Percentiles rank a stretch among this genome's conserved stretches.
Evolutionary conservation across 2,113 vertebrate species (phyloP).

Genomic region (Sceloporus tristichus): DNA sequence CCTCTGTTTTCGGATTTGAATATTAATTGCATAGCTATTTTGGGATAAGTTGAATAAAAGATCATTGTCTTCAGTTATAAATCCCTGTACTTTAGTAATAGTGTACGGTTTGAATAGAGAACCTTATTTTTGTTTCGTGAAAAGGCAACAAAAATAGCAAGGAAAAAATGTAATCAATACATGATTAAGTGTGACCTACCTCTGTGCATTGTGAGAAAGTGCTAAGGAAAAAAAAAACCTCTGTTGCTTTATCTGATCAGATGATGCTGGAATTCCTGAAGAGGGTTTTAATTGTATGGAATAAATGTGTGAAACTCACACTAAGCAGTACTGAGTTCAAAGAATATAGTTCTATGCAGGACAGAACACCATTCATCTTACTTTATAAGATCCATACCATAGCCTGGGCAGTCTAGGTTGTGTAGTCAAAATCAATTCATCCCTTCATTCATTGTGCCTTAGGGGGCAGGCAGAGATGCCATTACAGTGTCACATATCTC

Average conservation of each 20-base stretch:
- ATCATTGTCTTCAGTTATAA: conserved; percentile 8
- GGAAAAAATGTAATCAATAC: conserved; percentile 24
- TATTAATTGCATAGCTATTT: neutral
- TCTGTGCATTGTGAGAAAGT: neutral
- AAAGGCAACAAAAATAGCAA: conserved; percentile 29
- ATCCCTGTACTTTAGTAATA: conserved; percentile 1
- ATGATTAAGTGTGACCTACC: neutral
- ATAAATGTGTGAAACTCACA: conserved; percentile 51
- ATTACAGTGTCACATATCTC: conserved; percentile 42
- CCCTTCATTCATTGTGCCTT: conserved; percentile 67
- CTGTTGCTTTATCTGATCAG: conserved; percentile 2
- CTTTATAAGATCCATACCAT: conserved; percentile 63
- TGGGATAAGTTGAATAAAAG: neutral
- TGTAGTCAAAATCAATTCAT: conserved; percentile 72
- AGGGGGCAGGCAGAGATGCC: conserved; percentile 57
- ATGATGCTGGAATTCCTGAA: conserved; percentile 37
- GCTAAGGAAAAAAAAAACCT: neutral
- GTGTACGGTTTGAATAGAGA: conserved; percentile 32
- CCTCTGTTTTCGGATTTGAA: neutral
- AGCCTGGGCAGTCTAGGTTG: conserved; percentile 56
- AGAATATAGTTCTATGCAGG: conserved; percentile 63
- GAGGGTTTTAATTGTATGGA: conserved; percentile 35
- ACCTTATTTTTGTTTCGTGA: conserved; percentile 40
- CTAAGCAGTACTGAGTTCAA: conserved; percentile 72
- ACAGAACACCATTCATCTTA: conserved; percentile 72